Conservation (phyloP, 2,797 vertebrate species). For the Anguilla pacifica region DNA sequence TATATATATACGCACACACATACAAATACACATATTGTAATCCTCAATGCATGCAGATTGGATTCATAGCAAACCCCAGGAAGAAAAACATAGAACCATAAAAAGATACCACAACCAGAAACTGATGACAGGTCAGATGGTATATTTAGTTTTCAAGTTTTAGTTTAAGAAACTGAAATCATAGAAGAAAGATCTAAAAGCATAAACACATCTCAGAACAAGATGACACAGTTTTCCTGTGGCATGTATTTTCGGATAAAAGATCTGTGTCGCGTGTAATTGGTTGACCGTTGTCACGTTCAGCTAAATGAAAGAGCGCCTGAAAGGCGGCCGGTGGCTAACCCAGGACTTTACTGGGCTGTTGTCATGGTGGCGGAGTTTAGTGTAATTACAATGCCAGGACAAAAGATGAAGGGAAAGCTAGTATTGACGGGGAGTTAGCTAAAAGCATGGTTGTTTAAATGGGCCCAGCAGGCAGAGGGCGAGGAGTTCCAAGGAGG, state of each 20-base stretch:
- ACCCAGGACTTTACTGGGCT: not conserved
- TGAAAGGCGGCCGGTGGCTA: not conserved
- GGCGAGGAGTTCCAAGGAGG: not conserved
- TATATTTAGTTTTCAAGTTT: not conserved
- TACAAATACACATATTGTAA: too few species aligned
- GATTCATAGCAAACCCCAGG: too few species aligned
- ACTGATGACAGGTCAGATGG: not conserved
- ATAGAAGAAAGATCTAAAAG: not conserved
- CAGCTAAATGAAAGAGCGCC: not conserved
- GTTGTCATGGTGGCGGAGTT: not conserved
- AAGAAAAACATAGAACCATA: not conserved
- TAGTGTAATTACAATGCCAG: not conserved
- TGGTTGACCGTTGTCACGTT: not conserved
- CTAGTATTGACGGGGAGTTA: conserved; percentile 24
- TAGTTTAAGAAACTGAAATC: not conserved
- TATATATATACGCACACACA: too few species aligned
- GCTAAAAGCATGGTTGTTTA: not conserved
- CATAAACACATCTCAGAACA: not conserved
- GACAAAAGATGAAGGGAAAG: not conserved
- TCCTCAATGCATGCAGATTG: too few species aligned
- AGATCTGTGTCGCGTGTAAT: not conserved
- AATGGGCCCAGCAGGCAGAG: not conserved
- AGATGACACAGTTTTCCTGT: not conserved
- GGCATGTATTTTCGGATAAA: not conserved
- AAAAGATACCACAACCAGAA: not conserved